Percentiles rank a stretch among this genome's conserved stretches.
Conservation (phyloP, 2,797 vertebrate species). For the Antrozous pallidus region DNA sequence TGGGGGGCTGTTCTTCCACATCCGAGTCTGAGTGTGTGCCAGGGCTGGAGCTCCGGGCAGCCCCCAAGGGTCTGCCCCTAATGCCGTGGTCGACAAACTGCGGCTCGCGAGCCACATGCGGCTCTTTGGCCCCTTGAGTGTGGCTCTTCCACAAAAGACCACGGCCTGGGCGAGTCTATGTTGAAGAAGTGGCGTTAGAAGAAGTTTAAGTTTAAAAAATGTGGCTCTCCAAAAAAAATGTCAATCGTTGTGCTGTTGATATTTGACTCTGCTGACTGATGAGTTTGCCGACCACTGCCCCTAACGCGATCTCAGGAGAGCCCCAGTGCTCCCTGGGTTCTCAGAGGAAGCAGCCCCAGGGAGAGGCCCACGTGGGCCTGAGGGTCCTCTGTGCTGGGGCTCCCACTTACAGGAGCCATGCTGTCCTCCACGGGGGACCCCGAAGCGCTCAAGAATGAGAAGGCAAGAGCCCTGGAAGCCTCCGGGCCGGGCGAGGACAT, state of each 20-base stretch:
- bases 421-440: accelerated
- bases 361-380: background rate
- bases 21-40: background rate
- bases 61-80: background rate
- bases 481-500: background rate
- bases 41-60: no score
- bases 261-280: no score
- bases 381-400: background rate
- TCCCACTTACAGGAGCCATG: background rate
- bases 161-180: no score
- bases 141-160: no score
- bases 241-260: no score
- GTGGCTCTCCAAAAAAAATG: no score
- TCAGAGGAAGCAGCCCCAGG: background rate
- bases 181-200: no score
- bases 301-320: background rate
- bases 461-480: background rate
- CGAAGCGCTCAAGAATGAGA: background rate
- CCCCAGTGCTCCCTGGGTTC: background rate
- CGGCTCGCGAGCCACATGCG: no score
- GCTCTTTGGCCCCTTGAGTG: no score
- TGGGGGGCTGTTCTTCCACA: background rate
- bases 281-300: no score
- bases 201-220: no score
- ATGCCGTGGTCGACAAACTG: no score